Evolutionary conservation across 2,113 vertebrate genomes (phyloP).

Genomic region (Xerus inauris): DNA sequence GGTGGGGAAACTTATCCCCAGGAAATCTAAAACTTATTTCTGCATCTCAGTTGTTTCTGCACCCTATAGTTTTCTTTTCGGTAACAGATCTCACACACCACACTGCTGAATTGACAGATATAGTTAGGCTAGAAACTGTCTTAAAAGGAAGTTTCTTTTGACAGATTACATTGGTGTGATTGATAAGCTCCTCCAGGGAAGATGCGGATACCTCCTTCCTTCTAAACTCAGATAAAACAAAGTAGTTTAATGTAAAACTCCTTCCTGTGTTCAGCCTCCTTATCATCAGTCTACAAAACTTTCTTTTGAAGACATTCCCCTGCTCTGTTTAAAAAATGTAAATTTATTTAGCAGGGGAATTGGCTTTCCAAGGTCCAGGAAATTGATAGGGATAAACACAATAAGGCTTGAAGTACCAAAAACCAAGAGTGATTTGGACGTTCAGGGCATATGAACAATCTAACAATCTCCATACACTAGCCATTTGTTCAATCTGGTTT

Average conservation of each 20-base stretch:
- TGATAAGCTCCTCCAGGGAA: constrained; percentile 57
- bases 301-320: not conserved
- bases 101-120: constrained; percentile 27
- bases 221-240: constrained; percentile 42
- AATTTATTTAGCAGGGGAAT: constrained; percentile 56
- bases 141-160: constrained; percentile 70
- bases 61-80: constrained; percentile 4
- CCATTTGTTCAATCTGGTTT: not conserved
- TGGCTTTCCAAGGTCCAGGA: not conserved
- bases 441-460: not conserved
- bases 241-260: constrained; percentile 46
- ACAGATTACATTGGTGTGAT: constrained; percentile 52
- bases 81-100: constrained; percentile 35
- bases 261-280: not conserved
- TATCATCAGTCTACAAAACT: constrained; percentile 55
- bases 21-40: not conserved
- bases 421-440: not conserved
- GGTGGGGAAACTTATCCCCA: not conserved
- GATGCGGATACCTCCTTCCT: not conserved
- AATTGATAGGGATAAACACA: constrained; percentile 23
- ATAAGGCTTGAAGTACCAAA: not conserved
- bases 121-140: constrained; percentile 24
- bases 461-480: not conserved
- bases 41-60: not conserved
- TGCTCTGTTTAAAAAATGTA: constrained; percentile 33